phyloP scores from a whole-genome alignment of 2,888 invertebrate species.

The Lacanobia oleracea region DNA sequence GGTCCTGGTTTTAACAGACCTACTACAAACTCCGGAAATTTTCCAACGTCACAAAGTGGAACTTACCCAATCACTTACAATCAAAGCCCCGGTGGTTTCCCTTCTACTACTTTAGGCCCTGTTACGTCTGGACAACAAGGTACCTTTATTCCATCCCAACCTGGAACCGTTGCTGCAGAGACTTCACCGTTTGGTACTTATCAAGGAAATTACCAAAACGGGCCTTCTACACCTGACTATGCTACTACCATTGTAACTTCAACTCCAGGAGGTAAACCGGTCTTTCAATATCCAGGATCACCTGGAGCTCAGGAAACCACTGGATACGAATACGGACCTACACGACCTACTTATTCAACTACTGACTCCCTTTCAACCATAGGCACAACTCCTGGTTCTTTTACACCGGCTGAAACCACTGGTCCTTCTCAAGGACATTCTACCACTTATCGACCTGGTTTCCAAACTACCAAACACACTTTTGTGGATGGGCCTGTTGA shows the following conservation, averaged over 20 bases:
- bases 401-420: constrained; percentile 23
- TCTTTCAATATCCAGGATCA: constrained; percentile 18
- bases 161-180: constrained; percentile 10
- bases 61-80: constrained; percentile 32
- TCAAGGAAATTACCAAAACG: constrained; percentile 25
- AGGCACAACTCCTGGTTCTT: constrained; percentile 29
- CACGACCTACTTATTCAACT: constrained; percentile 29
- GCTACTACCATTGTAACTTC: constrained; percentile 16
- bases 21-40: constrained; percentile 2
- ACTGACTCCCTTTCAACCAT: constrained; percentile 27
- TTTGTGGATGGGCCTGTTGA: constrained; percentile 40
- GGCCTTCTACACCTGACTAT: constrained; percentile 27
- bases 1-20: constrained; percentile 7
- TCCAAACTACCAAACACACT: constrained; percentile 10
- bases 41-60: constrained; percentile 7
- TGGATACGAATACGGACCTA: constrained; percentile 32
- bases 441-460: constrained; percentile 41
- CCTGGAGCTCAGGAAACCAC: not conserved
- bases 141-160: constrained; percentile 15
- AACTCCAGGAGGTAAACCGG: constrained; percentile 13
- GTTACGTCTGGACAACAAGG: constrained; percentile 1
- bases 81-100: constrained; percentile 3
- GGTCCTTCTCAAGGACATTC: constrained; percentile 18
- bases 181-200: constrained; percentile 5
- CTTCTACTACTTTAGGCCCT: constrained; percentile 11